Evolutionary conservation across 2,113 vertebrate genomes (phyloP).

Genomic region (Ornithorhynchus anatinus): DNA sequence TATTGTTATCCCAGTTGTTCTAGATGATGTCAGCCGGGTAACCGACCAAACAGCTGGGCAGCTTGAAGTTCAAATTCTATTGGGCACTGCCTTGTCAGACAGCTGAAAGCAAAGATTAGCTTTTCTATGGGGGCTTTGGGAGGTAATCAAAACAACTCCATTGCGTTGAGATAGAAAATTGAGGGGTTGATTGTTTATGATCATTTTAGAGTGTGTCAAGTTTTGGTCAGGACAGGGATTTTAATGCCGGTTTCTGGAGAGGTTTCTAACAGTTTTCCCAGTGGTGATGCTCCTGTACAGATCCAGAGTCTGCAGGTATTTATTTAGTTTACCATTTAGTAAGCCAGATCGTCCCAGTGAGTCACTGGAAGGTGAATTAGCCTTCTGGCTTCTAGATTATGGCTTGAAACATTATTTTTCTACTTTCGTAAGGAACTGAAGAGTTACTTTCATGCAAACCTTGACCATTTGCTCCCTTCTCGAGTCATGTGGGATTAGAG

Average conservation of each 20-base stretch:
- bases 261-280: background rate
- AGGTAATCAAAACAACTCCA: background rate
- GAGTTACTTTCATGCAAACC: too few species aligned
- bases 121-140: background rate
- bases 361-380: too few species aligned
- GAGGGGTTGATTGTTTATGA: background rate
- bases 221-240: background rate
- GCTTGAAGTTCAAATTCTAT: slow-evolving; percentile 26
- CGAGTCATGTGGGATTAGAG: too few species aligned
- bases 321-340: too few species aligned
- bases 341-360: too few species aligned
- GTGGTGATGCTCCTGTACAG: too few species aligned
- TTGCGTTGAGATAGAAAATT: too few species aligned
- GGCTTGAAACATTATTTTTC: too few species aligned
- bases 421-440: too few species aligned
- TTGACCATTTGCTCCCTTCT: too few species aligned
- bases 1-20: slow-evolving; percentile 27
- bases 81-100: slow-evolving; percentile 37
- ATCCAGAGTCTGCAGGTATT: too few species aligned
- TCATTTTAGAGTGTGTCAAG: background rate
- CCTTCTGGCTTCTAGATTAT: too few species aligned
- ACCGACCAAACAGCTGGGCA: slow-evolving; percentile 32
- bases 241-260: background rate
- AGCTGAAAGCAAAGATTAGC: background rate
- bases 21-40: slow-evolving; percentile 39